These are phyloP conservation scores for Barbus barbus DNA, from an alignment of 2,113 vertebrate species.

Conservation along the genomic window DNA sequence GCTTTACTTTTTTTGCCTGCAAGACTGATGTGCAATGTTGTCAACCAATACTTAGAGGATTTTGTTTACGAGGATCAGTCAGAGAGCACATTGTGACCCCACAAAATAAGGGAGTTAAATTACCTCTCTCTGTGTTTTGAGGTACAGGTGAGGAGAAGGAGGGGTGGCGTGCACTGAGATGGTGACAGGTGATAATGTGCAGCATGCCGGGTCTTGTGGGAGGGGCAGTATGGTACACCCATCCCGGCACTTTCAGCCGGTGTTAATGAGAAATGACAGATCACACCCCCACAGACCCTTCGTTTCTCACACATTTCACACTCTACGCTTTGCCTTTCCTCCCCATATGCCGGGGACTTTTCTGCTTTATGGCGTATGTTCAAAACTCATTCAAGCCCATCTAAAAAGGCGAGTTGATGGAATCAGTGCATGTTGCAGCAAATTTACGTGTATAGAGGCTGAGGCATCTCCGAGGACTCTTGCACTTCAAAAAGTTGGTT, in stretches of 20 bases:
- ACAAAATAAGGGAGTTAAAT: background rate
- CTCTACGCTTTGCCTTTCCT: background rate
- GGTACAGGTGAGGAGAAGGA: background rate
- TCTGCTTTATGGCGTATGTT: background rate
- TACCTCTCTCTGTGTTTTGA: background rate
- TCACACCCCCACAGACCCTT: slow-evolving; percentile 7
- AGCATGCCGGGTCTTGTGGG: slow-evolving; percentile 17
- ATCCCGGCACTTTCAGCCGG: slow-evolving; percentile 7
- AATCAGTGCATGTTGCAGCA: background rate
- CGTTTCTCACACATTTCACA: background rate
- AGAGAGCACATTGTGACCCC: background rate
- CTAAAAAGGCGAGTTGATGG: background rate
- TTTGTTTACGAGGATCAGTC: background rate
- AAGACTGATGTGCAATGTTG: background rate
- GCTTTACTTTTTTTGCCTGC: background rate
- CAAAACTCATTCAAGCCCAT: background rate
- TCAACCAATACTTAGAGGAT: no score
- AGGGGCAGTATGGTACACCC: background rate
- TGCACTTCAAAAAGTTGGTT: background rate
- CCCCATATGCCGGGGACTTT: background rate
- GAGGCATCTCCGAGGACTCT: background rate
- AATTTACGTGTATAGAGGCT: background rate
- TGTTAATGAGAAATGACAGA: slow-evolving; percentile 34
- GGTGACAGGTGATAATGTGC: slow-evolving; percentile 39
- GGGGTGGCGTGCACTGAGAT: background rate